Evolutionary conservation across 2,113 vertebrate species (phyloP), one percentile per base, ranked within the genome.

Genomic region (Psammodynastes pulverulentus): DNA sequence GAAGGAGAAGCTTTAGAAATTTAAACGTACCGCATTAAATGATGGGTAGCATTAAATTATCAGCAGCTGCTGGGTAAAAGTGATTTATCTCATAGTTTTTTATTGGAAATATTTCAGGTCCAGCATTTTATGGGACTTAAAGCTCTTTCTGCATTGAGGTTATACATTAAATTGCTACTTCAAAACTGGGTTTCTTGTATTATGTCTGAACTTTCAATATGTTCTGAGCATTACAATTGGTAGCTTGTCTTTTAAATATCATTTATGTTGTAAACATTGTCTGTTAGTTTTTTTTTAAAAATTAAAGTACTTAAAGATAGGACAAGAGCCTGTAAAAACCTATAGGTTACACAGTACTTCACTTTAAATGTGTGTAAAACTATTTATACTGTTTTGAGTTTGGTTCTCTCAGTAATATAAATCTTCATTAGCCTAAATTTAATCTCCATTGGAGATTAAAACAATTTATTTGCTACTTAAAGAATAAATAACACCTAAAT

Each of bases 11-110:
- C 90, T 92, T 97, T 93, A 96, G 89, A 95, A 94, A 95, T 90
- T 96, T 96, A 93, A 94, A 92, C 12, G 17, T 95, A 58, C 91
- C 87, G 62, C 93, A 94, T 86, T 91, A 85, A 95, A 97, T 96
- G 93, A 89, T 46, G 91, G 45, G 86, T 90, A 51, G 13, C 88
- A 7, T 91, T 94, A 91, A 96, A 91, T 94, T 97, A 92, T 95
- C 90, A 95, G 79, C 87, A 95, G 90, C 45, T 92, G 88, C 29
- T 96, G 58, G 46, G 92, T 93, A 91, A 95, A 93, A 67, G n/a
- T 72, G 93, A 87, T 94, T 92, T n/a, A 93, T 95, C 48, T 94
- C n/a, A 91, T 93, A 94, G 93, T 93, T 0, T 91, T 95, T 96
- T 96, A 89, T 84, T 94, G 5, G 10, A 53, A 86, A 84, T 56